A percentile compares a stretch with the other conserved stretches of the same genome.
Conservation (phyloP, 2,888 invertebrate genomes). For the Polydesmus complanatus region DNA sequence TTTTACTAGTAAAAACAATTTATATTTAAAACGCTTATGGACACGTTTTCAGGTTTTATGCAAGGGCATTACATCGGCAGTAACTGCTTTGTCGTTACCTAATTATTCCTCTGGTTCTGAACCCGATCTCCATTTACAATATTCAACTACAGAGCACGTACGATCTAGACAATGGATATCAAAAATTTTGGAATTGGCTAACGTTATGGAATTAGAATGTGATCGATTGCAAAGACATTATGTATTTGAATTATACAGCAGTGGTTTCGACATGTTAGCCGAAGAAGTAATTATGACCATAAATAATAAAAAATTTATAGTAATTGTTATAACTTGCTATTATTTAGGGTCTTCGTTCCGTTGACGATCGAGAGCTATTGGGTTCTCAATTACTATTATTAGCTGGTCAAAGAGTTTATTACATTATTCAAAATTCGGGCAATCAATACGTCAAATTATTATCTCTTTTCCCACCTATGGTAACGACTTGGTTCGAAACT, state of each 20-base stretch:
- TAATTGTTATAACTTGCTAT: background rate
- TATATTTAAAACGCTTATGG: background rate
- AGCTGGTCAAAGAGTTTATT: constrained; percentile 58
- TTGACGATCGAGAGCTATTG: constrained; percentile 53
- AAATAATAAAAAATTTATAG: background rate
- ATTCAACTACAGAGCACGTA: constrained; percentile 16
- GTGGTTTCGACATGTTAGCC: constrained; percentile 45
- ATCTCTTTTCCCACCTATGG: constrained; percentile 58
- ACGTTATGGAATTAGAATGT: constrained; percentile 59
- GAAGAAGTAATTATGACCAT: constrained; percentile 39
- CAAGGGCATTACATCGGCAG: constrained; percentile 54
- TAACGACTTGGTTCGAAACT: constrained; percentile 58
- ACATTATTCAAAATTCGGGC: constrained; percentile 39
- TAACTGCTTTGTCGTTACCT: constrained; percentile 47
- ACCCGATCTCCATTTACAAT: constrained; percentile 8
- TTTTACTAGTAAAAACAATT: background rate
- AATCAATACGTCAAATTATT: constrained; percentile 38
- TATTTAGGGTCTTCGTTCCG: constrained; percentile 44
- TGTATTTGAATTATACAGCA: constrained; percentile 47
- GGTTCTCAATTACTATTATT: constrained; percentile 59
- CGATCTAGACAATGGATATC: constrained; percentile 51
- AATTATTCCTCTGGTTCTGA: constrained; percentile 20
- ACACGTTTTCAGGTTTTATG: constrained; percentile 45
- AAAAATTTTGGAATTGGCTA: constrained; percentile 52
- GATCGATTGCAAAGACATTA: constrained; percentile 63